A percentile compares a stretch with the other conserved stretches of the same genome.
Conservation (phyloP, 2,113 vertebrate genomes). For the Bos taurus region ARS-UCD2.0 NC_037333.1:114880501-114881000, state of each 20-base stretch:
- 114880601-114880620: neutral
- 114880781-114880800: neutral
- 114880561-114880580: neutral
- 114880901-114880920: neutral
- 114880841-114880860: rapidly evolving
- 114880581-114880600: rapidly evolving
- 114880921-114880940: neutral
- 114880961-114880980: neutral
- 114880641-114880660: neutral
- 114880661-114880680: neutral
- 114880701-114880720: neutral
- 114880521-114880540: neutral
- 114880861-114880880: neutral
- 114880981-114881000: neutral
- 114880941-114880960: neutral
- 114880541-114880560: neutral
- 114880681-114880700: neutral
- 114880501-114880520: neutral
- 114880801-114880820: neutral
- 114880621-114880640: neutral
- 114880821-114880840: neutral
- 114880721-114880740: neutral
- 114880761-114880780: neutral
- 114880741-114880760: neutral
- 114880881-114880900: neutral